Evolutionary conservation across 2,797 vertebrate genomes (phyloP), one percentile per base, ranked within the genome.

Genomic region (Carcharodon carcharias): DNA sequence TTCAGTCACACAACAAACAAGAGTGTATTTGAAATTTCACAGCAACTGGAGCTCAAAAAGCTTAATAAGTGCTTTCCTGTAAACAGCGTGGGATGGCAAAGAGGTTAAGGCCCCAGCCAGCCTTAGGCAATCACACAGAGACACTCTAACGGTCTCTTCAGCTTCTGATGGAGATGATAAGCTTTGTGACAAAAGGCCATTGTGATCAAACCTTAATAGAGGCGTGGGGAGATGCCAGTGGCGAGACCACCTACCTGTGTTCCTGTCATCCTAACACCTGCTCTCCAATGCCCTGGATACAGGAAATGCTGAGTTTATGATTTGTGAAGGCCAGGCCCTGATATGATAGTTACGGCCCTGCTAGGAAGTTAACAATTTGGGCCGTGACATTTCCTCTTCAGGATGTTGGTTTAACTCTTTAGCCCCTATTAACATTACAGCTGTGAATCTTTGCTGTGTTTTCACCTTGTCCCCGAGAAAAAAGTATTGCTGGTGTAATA

Each of bases 21-120:
- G 71, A 95, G 94, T n/a, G 94, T 73, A 73, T 95, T 95, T 77
- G 67, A 95, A 95, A 71, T 69, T 77, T 95, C 94, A 71, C 94
- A 58, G 94, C 67, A 95, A 95, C 67, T 95, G 94, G 69, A 73
- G 94, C 94, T 95, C 94, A 77, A 77, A 95, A 95, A 56, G 69
- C 94, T 95, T 95, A 95, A 95, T 95, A 95, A 95, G 94, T 95
- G 94, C 94, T 95, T 95, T 95, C 94, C 94, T 95, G 94, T 95
- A 95, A 95, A 95, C 94, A 95, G 94, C 69, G 94, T 95, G 94
- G 94, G 94, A 56, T 71, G 94, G 94, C 54, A 56, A 77, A 77
- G 69, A 77, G 93, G 93, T 95, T 95, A 73, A 95, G 69, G 65
- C 69, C 69, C 94, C 94, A 95, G 69, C 45, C 94, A 7, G 94